These are phyloP conservation scores for Campaea margaritaria DNA, from an alignment of 2,888 invertebrate species.

Conservation along the genomic window DNA sequence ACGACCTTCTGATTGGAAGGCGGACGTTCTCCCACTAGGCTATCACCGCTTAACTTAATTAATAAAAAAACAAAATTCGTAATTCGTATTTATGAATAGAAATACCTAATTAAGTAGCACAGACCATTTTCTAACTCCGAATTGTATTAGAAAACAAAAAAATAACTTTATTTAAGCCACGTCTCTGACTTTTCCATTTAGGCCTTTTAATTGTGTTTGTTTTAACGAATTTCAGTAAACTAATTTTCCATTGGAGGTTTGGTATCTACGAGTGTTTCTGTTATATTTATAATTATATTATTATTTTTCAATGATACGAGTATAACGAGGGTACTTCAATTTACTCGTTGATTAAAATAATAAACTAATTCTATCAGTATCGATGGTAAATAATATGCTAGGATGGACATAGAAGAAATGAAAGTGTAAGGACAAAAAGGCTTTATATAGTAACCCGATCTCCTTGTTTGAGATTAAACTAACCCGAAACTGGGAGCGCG, in stretches of 20 bases:
- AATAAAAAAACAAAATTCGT: too few relatives aligned
- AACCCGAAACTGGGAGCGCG: conserved; percentile 62
- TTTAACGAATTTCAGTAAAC: conserved; percentile 18
- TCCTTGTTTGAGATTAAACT: conserved; percentile 66
- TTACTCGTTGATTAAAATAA: conserved; percentile 5
- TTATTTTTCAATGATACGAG: not conserved
- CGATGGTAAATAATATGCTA: conserved; percentile 11
- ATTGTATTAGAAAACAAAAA: conserved; percentile 6
- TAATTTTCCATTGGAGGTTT: conserved; percentile 15
- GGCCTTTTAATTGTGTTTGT: conserved; percentile 32
- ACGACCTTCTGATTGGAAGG: too few relatives aligned
- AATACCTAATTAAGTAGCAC: too few relatives aligned
- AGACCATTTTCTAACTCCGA: not conserved
- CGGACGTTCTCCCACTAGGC: too few relatives aligned
- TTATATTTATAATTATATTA: not conserved
- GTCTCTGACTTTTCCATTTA: conserved; percentile 33
- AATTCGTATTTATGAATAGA: too few relatives aligned
- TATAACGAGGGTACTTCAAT: not conserved
- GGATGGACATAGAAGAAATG: conserved; percentile 35
- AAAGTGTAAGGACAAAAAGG: conserved; percentile 47
- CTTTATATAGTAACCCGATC: conserved; percentile 60
- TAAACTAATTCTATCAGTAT: conserved; percentile 12
- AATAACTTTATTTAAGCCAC: conserved; percentile 4
- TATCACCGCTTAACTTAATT: too few relatives aligned
- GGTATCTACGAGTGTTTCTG: conserved; percentile 6